phyloP scores from a whole-genome alignment of 2,113 vertebrate species.

The Heliornis fulica region DNA sequence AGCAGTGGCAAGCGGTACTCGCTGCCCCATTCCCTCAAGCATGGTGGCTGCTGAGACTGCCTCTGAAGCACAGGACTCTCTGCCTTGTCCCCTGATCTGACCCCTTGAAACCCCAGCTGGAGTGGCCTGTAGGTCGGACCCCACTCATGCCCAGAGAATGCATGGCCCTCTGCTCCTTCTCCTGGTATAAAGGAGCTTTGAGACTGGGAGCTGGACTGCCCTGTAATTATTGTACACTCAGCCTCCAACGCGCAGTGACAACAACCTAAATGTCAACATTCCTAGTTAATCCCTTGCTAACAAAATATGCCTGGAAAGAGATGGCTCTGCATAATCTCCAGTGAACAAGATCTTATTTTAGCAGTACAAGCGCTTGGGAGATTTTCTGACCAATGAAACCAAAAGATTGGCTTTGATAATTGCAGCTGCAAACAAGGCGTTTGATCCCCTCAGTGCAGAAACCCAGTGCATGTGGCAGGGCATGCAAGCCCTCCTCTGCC shows the following conservation, averaged over 20 bases:
- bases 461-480: neutral
- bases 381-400: neutral
- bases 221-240: constrained; percentile 42
- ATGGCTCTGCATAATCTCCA: constrained; percentile 19
- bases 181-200: neutral
- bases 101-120: neutral
- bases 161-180: neutral
- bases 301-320: constrained; percentile 48
- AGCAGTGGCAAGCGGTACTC: neutral
- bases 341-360: constrained; percentile 47
- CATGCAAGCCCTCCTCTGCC: neutral
- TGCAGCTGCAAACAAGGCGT: neutral
- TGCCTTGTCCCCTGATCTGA: neutral
- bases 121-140: accelerated
- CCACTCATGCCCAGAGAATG: accelerated
- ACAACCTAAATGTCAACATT: constrained; percentile 62
- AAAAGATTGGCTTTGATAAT: constrained; percentile 42
- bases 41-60: neutral
- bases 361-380: constrained; percentile 11
- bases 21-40: neutral
- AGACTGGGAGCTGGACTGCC: neutral
- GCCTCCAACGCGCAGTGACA: constrained; percentile 33
- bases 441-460: constrained; percentile 14
- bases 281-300: constrained; percentile 53
- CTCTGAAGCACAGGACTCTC: neutral